These are phyloP conservation scores for Melanostoma scalare DNA, from an alignment of 2,888 invertebrate genomes.

Conservation along the genomic window DNA sequence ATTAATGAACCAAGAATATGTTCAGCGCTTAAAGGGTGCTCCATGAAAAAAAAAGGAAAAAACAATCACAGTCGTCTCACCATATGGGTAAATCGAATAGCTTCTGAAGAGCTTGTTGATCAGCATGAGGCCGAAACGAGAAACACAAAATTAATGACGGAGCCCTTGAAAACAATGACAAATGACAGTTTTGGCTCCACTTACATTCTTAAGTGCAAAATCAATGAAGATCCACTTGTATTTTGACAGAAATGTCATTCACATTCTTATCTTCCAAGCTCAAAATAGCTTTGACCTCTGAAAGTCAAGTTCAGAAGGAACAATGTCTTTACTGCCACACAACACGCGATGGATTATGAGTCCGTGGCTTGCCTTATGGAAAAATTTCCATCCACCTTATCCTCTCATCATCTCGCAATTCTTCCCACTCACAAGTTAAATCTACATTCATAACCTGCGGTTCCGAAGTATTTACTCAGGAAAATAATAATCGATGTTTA, in stretches of 20 bases:
- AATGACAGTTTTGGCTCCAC: background rate
- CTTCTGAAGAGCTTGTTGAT: constrained; percentile 34
- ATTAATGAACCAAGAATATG: constrained; percentile 40
- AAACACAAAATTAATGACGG: background rate
- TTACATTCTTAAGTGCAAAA: background rate
- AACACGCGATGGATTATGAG: background rate
- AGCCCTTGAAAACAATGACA: background rate
- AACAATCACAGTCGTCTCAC: background rate
- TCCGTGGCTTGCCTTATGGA: constrained; percentile 25
- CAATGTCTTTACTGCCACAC: background rate
- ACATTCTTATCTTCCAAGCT: constrained; percentile 23
- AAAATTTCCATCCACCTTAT: constrained; percentile 26
- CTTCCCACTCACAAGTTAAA: constrained; percentile 24
- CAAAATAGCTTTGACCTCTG: constrained; percentile 15
- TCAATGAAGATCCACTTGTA: background rate
- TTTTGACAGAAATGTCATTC: background rate
- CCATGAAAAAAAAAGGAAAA: background rate
- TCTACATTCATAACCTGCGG: constrained; percentile 38
- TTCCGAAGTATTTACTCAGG: constrained; percentile 35
- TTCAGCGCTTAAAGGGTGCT: background rate
- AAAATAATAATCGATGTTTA: constrained; percentile 22
- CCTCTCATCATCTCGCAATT: constrained; percentile 1
- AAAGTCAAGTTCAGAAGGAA: constrained; percentile 28
- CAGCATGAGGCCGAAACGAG: constrained; percentile 15
- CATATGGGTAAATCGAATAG: background rate